phyloP scores from a whole-genome alignment of 37 sponge, comb jelly and placozoan species.

The Eunapius fragilis region DNA sequence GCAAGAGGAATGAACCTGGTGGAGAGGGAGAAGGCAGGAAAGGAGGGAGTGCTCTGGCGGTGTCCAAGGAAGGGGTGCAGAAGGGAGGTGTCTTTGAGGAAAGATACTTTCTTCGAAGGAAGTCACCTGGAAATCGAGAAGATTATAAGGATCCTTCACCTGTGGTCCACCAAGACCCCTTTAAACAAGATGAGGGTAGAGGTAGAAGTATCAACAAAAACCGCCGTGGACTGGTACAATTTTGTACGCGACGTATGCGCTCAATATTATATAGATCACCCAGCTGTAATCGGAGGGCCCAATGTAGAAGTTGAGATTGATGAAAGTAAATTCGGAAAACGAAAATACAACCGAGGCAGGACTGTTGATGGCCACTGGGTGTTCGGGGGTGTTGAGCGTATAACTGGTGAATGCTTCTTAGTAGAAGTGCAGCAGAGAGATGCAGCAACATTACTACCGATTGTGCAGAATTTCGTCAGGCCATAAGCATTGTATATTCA shows the following conservation, averaged over 20 bases:
- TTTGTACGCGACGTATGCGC: no score
- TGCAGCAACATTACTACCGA: slow-evolving; percentile 55
- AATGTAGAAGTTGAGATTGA: slow-evolving; percentile 44
- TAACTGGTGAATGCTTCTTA: slow-evolving; percentile 23
- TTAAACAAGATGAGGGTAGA: slow-evolving; percentile 1
- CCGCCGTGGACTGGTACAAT: no score
- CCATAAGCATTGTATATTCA: not conserved
- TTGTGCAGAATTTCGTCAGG: slow-evolving; percentile 12
- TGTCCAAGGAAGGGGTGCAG: slow-evolving; percentile 46
- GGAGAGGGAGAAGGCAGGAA: no score
- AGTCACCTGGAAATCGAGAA: slow-evolving; percentile 8
- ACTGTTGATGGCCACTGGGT: slow-evolving; percentile 57
- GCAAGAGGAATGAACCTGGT: no score
- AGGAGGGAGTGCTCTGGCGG: not conserved
- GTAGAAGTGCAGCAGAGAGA: slow-evolving; percentile 19
- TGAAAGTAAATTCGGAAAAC: slow-evolving; percentile 29
- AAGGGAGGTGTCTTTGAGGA: slow-evolving; percentile 2
- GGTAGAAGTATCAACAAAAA: not conserved
- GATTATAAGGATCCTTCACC: not conserved
- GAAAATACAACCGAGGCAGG: slow-evolving; percentile 48
- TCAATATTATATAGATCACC: slow-evolving; percentile 36
- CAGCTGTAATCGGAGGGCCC: slow-evolving; percentile 33
- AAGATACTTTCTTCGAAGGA: slow-evolving; percentile 22
- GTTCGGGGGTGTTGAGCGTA: slow-evolving; percentile 48
- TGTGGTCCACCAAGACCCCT: slow-evolving; percentile 14